Evolutionary conservation across 1,140 invertebrate genomes (phyloP).

Genomic region (Calliopsis andreniformis): DNA sequence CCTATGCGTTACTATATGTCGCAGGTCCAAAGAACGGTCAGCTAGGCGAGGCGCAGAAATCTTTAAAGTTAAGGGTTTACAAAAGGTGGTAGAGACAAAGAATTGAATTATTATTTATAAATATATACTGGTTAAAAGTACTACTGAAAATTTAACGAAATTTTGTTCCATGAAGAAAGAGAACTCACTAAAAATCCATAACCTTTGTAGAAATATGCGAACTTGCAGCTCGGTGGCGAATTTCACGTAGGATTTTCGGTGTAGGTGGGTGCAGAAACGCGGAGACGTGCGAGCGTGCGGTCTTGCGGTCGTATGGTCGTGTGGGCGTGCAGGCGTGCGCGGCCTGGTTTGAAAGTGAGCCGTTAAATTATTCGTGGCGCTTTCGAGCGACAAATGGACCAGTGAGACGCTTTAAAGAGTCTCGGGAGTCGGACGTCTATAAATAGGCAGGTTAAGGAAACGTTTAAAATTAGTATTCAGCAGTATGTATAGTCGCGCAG

Average conservation of each 20-base stretch:
- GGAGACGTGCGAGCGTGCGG: constrained; percentile 3
- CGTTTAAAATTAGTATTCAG: constrained; percentile 71
- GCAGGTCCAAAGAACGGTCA: too few species aligned
- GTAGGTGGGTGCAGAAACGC: not conserved
- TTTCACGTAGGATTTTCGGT: not conserved
- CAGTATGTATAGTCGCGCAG: constrained; percentile 17
- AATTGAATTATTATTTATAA: too few species aligned
- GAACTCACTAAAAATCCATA: not conserved
- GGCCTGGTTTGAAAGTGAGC: constrained; percentile 57
- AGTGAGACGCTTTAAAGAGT: constrained; percentile 66
- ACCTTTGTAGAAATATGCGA: not conserved
- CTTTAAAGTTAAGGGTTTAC: too few species aligned
- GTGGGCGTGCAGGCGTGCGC: constrained; percentile 30
- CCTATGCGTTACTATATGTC: too few species aligned
- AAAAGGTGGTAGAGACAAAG: too few species aligned
- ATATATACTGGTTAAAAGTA: too few species aligned
- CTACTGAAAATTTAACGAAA: not conserved
- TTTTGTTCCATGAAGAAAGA: not conserved
- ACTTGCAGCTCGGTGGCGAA: not conserved
- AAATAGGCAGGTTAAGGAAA: constrained; percentile 73
- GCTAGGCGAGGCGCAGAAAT: too few species aligned
- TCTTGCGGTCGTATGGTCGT: constrained; percentile 14
- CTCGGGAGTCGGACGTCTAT: constrained; percentile 65
- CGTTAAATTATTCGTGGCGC: constrained; percentile 65
- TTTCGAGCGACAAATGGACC: constrained; percentile 65